phyloP scores from a whole-genome alignment of 2,888 invertebrate genomes.

The Leptinotarsa rubiginosa region DNA sequence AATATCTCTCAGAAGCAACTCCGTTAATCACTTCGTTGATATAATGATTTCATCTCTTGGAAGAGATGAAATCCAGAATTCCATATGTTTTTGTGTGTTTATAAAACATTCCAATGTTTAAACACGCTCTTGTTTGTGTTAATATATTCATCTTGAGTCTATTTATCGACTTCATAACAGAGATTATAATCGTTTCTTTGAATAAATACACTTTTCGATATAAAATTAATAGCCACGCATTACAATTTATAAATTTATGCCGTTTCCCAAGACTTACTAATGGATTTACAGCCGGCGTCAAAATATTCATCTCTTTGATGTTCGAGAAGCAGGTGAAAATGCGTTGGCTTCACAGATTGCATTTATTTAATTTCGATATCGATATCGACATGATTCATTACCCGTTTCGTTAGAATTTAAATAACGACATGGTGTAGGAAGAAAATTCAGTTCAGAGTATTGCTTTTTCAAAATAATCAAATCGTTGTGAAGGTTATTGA shows the following conservation, averaged over 20 bases:
- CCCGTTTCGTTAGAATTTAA: not conserved
- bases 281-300: slow-evolving; percentile 36
- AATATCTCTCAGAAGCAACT: slow-evolving; percentile 25
- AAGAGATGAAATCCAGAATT: slow-evolving; percentile 63
- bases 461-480: too few relatives aligned
- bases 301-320: slow-evolving; percentile 46
- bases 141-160: slow-evolving; percentile 61
- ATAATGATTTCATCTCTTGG: slow-evolving; percentile 48
- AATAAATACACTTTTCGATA: slow-evolving; percentile 60
- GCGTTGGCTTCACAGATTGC: slow-evolving; percentile 17
- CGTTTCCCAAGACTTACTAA: slow-evolving; percentile 37
- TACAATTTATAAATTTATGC: slow-evolving; percentile 46
- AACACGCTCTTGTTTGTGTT: slow-evolving; percentile 62
- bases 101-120: slow-evolving; percentile 64
- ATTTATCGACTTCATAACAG: slow-evolving; percentile 64
- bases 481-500: too few relatives aligned
- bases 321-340: slow-evolving; percentile 39
- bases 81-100: slow-evolving; percentile 64
- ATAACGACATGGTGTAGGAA: not conserved
- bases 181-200: slow-evolving; percentile 61
- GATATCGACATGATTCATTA: slow-evolving; percentile 21
- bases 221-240: slow-evolving; percentile 45
- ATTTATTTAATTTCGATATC: slow-evolving; percentile 39
- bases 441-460: not conserved
- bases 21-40: slow-evolving; percentile 42